Evolutionary conservation across 2,797 vertebrate species (phyloP).

Genomic region (Hypotaenidia philippensis): DNA sequence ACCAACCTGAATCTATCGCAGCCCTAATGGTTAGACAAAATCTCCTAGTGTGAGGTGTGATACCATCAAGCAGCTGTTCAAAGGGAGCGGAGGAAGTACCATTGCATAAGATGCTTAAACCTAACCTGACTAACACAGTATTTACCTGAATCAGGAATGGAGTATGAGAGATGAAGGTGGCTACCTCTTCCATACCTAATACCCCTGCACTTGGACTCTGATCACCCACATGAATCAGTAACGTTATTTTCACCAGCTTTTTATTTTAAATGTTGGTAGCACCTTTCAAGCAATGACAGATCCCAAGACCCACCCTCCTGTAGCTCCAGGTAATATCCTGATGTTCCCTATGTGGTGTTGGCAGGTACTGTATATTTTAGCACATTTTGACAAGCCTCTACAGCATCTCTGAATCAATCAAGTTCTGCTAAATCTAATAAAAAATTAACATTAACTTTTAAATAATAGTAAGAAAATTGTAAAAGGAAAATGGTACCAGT

Average conservation of each 20-base stretch:
- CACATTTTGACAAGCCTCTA: conserved; percentile 64
- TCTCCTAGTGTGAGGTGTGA: not conserved
- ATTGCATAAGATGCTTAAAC: not conserved
- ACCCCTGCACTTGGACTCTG: not conserved
- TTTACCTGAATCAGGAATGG: not conserved
- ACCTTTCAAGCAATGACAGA: conserved; percentile 36
- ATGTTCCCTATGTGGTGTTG: conserved; percentile 55
- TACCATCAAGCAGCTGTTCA: not conserved
- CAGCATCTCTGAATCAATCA: conserved; percentile 57
- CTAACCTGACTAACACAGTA: not conserved
- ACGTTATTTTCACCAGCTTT: conserved; percentile 2
- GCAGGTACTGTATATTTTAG: conserved; percentile 69
- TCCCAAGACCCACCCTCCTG: not conserved
- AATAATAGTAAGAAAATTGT: conserved; percentile 18
- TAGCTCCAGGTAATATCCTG: conserved; percentile 66
- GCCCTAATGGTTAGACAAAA: not conserved
- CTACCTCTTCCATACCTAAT: not conserved
- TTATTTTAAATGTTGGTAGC: conserved; percentile 34
- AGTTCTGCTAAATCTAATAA: conserved; percentile 49
- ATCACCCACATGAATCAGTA: not conserved
- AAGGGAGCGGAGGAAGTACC: not conserved
- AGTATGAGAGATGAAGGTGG: not conserved
- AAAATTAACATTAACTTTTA: conserved; percentile 48
- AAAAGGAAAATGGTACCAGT: not conserved
- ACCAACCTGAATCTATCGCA: not conserved